Evolutionary conservation across 2,113 vertebrate genomes (phyloP).

Genomic region (Mus pahari): DNA sequence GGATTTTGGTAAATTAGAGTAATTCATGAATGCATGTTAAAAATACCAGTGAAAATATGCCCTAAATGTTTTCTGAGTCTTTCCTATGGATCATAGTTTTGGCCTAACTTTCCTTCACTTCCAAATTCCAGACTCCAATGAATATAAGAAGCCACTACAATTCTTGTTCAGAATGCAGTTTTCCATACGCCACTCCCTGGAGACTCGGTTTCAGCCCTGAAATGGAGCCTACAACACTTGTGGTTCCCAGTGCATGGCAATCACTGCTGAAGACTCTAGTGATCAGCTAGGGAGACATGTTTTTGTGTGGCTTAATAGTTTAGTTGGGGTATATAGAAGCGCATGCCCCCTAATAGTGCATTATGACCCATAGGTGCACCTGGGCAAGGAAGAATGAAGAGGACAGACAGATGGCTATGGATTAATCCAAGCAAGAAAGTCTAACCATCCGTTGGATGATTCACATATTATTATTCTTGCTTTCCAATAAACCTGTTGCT

Average conservation of each 20-base stretch:
- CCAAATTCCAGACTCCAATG: neutral
- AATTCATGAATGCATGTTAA: constrained; percentile 18
- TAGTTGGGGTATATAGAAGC: neutral
- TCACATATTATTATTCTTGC: neutral
- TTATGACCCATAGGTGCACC: too few species aligned
- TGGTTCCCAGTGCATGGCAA: neutral
- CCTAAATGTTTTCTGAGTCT: neutral
- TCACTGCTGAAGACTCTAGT: neutral
- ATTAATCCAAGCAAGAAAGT: constrained; percentile 27
- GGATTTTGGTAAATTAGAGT: constrained; percentile 18
- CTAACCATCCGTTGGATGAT: constrained; percentile 14
- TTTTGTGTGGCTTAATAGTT: neutral
- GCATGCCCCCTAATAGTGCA: too few species aligned
- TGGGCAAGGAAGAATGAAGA: too few species aligned
- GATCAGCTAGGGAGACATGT: neutral
- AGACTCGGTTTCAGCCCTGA: neutral
- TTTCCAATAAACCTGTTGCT: neutral
- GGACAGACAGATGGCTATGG: neutral
- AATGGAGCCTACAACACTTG: too few species aligned
- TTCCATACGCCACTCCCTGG: neutral
- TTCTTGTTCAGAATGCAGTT: neutral
- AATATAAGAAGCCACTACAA: neutral
- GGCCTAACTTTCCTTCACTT: neutral
- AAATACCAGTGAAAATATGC: constrained; percentile 31
- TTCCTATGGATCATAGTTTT: neutral